These are phyloP conservation scores for Melanotaenia boesemani DNA, from an alignment of 2,797 vertebrate species.

Conservation along the genomic window DNA sequence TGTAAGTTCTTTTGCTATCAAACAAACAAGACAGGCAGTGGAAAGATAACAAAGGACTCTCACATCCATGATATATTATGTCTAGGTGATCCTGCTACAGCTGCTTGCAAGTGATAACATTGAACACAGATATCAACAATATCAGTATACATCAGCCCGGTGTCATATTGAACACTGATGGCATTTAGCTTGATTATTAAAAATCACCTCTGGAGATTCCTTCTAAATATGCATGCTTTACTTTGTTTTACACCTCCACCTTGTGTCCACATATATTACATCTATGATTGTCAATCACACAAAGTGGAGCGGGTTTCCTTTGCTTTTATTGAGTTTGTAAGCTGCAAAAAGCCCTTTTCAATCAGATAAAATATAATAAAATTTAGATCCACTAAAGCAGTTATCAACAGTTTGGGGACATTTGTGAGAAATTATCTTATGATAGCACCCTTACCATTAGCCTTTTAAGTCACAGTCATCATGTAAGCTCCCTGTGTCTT, in stretches of 20 bases:
- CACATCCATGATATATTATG: conserved; percentile 1
- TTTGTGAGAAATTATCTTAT: background rate
- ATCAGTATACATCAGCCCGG: background rate
- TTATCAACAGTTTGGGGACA: background rate
- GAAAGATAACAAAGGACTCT: conserved; percentile 27
- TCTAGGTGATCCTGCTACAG: background rate
- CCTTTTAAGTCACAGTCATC: no score
- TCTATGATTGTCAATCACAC: background rate
- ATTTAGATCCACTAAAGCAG: background rate
- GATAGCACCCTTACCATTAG: background rate
- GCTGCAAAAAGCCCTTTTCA: background rate
- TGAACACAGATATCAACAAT: conserved; percentile 1
- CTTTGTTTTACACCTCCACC: background rate
- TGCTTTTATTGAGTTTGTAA: background rate
- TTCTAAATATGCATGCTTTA: no score
- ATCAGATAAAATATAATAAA: background rate
- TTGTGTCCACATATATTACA: background rate
- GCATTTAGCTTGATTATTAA: background rate
- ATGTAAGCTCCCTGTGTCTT: no score
- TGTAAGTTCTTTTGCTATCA: conserved; percentile 20
- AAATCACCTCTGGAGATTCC: no score
- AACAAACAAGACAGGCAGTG: conserved; percentile 13
- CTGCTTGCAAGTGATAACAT: background rate
- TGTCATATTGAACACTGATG: background rate
- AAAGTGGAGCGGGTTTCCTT: background rate